Conservation (phyloP, 2,888 invertebrate species). For the Deilephila porcellus region DNA sequence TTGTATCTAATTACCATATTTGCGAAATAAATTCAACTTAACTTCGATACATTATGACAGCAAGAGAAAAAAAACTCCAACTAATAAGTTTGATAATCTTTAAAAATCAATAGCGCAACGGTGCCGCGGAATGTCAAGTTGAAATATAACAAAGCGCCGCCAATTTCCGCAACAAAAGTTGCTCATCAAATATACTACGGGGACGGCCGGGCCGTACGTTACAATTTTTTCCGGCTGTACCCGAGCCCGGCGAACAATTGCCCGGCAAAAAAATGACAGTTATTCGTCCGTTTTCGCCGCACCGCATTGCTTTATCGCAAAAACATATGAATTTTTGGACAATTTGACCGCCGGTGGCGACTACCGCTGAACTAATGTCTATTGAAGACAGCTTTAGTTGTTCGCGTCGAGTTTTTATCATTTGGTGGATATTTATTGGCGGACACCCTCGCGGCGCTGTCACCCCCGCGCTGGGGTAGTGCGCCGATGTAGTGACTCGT, state of each 20-base stretch:
- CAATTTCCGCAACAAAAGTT: slow-evolving; percentile 25
- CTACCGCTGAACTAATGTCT: slow-evolving; percentile 16
- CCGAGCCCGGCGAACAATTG: slow-evolving; percentile 18
- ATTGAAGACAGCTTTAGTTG: slow-evolving; percentile 15
- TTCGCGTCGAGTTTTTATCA: slow-evolving; percentile 28
- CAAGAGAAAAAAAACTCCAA: background rate
- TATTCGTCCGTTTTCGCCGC: slow-evolving; percentile 17
- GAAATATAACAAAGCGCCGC: slow-evolving; percentile 24
- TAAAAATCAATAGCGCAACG: slow-evolving; percentile 11
- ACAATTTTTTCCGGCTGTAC: slow-evolving; percentile 28
- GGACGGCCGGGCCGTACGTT: slow-evolving; percentile 11
- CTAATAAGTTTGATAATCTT: background rate
- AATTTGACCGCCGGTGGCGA: slow-evolving; percentile 18
- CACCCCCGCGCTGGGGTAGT: slow-evolving; percentile 20
- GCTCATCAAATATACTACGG: slow-evolving; percentile 22
- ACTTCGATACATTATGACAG: no score
- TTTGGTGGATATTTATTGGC: slow-evolving; percentile 21
- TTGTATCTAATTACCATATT: no score
- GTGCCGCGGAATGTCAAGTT: background rate
- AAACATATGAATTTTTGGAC: slow-evolving; percentile 27
- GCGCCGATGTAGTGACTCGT: slow-evolving; percentile 30
- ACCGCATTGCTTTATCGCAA: slow-evolving; percentile 24
- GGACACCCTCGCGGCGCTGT: slow-evolving; percentile 6
- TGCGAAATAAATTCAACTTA: no score
- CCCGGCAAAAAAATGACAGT: slow-evolving; percentile 20